phyloP scores from a whole-genome alignment of 2,113 vertebrate genomes.

The Equus quagga region DNA sequence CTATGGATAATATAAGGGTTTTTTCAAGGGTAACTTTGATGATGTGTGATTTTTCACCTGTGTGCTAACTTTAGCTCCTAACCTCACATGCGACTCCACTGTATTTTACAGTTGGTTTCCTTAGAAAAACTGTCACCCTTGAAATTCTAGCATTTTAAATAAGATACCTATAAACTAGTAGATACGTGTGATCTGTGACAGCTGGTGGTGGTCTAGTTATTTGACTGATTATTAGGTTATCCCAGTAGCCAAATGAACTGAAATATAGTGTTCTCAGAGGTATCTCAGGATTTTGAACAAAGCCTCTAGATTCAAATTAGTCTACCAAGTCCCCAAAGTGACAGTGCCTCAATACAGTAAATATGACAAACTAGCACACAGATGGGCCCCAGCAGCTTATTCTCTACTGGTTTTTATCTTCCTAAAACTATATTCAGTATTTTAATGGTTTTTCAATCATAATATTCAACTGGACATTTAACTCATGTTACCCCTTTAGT shows the following conservation, averaged over 20 bases:
- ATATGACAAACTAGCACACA: background rate
- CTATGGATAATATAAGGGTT: background rate
- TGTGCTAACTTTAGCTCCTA: constrained; percentile 24
- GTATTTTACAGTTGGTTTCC: constrained; percentile 19
- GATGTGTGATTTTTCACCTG: background rate
- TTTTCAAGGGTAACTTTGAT: constrained; percentile 18
- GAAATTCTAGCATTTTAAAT: constrained; percentile 35
- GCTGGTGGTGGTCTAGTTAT: background rate
- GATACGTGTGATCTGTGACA: background rate
- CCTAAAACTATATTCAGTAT: constrained; percentile 10
- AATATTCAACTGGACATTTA: background rate
- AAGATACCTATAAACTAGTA: background rate
- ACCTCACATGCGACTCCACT: background rate
- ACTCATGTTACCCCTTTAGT: background rate
- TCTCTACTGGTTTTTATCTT: constrained; percentile 1
- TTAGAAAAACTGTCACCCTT: constrained; percentile 26
- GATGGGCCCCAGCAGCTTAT: background rate
- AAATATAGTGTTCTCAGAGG: background rate
- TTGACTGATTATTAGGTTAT: background rate
- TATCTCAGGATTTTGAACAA: background rate
- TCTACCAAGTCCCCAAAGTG: background rate
- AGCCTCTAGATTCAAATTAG: background rate
- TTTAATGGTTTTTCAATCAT: background rate
- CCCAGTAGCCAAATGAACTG: background rate
- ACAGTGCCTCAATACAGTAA: background rate